Evolutionary conservation across 2,888 invertebrate genomes (phyloP).

Genomic region (Chloromyia formosa): DNA sequence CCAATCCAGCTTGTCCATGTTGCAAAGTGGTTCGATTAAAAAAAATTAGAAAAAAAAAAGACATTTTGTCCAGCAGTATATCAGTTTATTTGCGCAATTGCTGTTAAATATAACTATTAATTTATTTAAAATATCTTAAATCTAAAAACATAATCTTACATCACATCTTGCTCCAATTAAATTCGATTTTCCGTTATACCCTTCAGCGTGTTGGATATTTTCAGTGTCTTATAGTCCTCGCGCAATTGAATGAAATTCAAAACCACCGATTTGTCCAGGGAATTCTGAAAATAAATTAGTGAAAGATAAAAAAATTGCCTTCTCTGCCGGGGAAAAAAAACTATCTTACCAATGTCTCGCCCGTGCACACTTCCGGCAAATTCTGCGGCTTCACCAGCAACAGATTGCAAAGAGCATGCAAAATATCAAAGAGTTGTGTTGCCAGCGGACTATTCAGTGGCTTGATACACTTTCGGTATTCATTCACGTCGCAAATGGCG

Average conservation of each 20-base stretch:
- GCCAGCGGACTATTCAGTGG: conserved; percentile 80
- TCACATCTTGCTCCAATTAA: conserved; percentile 14
- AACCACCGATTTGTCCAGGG: conserved; percentile 88
- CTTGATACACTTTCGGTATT: conserved; percentile 88
- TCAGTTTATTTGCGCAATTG: no score
- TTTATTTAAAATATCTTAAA: neutral
- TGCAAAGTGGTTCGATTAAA: no score
- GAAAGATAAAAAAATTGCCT: neutral
- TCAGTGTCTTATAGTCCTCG: conserved; percentile 91
- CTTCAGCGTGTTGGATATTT: conserved; percentile 71
- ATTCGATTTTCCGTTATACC: conserved; percentile 64
- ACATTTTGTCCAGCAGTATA: no score
- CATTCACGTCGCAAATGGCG: conserved; percentile 97
- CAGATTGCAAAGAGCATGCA: conserved; percentile 95
- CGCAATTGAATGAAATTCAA: conserved; percentile 93
- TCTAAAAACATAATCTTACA: neutral
- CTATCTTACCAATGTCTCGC: conserved; percentile 86
- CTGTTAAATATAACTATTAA: neutral
- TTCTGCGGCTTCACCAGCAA: conserved; percentile 95
- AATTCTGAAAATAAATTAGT: conserved; percentile 72
- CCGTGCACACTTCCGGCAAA: conserved; percentile 92
- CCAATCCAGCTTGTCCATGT: no score
- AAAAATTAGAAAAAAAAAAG: no score
- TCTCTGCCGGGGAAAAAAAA: conserved; percentile 1
- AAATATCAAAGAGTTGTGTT: conserved; percentile 89